Percentiles rank a stretch among this genome's conserved stretches.
phyloP scores from a whole-genome alignment of 2,113 vertebrate genomes.

The Phalacrocorax carbo region DNA sequence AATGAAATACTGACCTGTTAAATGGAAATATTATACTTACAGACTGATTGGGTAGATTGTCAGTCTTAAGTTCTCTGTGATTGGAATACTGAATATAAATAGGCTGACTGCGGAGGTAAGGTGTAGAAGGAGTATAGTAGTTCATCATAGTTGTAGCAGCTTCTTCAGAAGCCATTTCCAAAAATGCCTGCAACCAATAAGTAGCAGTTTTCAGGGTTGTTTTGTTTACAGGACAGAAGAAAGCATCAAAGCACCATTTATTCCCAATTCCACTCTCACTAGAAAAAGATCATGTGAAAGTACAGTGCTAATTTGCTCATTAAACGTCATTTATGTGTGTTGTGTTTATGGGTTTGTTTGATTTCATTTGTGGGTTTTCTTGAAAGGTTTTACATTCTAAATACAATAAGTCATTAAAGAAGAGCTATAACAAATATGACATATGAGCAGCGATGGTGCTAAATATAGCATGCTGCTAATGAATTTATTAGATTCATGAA shows the following conservation, averaged over 20 bases:
- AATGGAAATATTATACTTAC: slow-evolving; percentile 73
- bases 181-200: slow-evolving; percentile 80
- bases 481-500: neutral
- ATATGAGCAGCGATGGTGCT: neutral
- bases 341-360: neutral
- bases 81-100: slow-evolving; percentile 86
- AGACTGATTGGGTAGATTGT: slow-evolving; percentile 76
- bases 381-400: neutral
- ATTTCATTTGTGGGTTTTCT: neutral
- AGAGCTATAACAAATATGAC: neutral
- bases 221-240: neutral
- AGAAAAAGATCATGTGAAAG: neutral
- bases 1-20: neutral
- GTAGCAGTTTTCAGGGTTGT: neutral
- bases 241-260: neutral
- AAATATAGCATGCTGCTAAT: neutral
- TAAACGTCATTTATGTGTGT: neutral
- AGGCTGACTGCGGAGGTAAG: slow-evolving; percentile 77
- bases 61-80: slow-evolving; percentile 82
- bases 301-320: neutral
- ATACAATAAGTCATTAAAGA: neutral
- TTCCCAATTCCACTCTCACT: neutral
- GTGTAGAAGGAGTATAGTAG: slow-evolving; percentile 73
- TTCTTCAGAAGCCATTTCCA: slow-evolving; percentile 89
- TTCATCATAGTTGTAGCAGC: slow-evolving; percentile 81